These are phyloP conservation scores for Fringilla coelebs DNA, from an alignment of 2,797 vertebrate species.

Conservation along the genomic window DNA sequence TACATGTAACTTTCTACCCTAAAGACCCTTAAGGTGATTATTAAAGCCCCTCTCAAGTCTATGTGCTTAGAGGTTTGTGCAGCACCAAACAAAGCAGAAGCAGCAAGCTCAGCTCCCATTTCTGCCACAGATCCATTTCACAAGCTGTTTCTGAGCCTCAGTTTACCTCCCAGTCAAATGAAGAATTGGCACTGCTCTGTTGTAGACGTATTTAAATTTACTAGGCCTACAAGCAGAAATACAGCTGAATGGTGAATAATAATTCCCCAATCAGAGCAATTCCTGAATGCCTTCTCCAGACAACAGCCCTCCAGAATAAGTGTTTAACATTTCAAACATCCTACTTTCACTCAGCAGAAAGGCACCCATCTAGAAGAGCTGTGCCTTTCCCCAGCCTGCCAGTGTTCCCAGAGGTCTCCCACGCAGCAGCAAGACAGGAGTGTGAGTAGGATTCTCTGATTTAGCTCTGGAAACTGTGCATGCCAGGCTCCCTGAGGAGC, in stretches of 20 bases:
- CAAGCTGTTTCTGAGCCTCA: background rate
- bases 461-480: background rate
- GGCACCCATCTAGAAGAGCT: background rate
- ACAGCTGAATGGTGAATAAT: background rate
- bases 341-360: background rate
- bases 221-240: background rate
- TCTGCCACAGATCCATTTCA: background rate
- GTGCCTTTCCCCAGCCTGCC: background rate
- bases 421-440: background rate
- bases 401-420: background rate
- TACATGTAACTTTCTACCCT: background rate
- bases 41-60: background rate
- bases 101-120: background rate
- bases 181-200: background rate
- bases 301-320: background rate
- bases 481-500: background rate
- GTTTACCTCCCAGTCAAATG: background rate
- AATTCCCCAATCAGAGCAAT: background rate
- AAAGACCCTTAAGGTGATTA: background rate
- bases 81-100: background rate
- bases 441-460: rapidly evolving
- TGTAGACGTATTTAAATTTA: background rate
- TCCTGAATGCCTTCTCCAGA: background rate
- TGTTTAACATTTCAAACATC: background rate
- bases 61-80: background rate